Conservation (phyloP, 2,888 invertebrate genomes). For the Criorhina ranunculi region DNA sequence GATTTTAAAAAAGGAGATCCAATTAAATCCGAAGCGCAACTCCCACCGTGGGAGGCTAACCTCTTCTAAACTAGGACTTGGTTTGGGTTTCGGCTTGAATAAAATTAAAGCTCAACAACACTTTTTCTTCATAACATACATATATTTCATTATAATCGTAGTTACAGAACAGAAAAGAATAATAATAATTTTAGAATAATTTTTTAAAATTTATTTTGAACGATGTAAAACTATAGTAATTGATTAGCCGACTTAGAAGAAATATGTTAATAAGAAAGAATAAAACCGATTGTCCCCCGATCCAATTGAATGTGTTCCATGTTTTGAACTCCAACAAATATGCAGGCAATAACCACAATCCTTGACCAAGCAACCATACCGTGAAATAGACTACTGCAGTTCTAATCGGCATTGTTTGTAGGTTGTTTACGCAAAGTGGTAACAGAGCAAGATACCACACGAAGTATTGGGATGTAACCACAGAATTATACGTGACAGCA, state of each 20-base stretch:
- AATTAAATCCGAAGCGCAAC: too few species aligned
- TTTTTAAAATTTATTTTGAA: constrained; percentile 80
- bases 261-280: constrained; percentile 94
- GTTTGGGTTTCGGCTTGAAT: too few species aligned
- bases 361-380: constrained; percentile 91
- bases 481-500: constrained; percentile 97
- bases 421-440: constrained; percentile 91
- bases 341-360: constrained; percentile 94
- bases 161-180: constrained; percentile 5
- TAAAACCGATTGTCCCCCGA: constrained; percentile 93
- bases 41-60: too few species aligned
- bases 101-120: too few species aligned
- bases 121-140: neutral
- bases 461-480: constrained; percentile 98
- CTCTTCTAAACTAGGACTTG: too few species aligned
- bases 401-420: constrained; percentile 86
- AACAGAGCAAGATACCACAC: constrained; percentile 97
- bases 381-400: constrained; percentile 85
- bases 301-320: constrained; percentile 91
- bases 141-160: constrained; percentile 8
- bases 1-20: too few species aligned
- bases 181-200: constrained; percentile 63
- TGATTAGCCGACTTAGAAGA: constrained; percentile 86
- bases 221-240: constrained; percentile 80
- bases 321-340: constrained; percentile 96